Evolutionary conservation across 2,888 invertebrate genomes (phyloP).

Genomic region (Unio pictorum): DNA sequence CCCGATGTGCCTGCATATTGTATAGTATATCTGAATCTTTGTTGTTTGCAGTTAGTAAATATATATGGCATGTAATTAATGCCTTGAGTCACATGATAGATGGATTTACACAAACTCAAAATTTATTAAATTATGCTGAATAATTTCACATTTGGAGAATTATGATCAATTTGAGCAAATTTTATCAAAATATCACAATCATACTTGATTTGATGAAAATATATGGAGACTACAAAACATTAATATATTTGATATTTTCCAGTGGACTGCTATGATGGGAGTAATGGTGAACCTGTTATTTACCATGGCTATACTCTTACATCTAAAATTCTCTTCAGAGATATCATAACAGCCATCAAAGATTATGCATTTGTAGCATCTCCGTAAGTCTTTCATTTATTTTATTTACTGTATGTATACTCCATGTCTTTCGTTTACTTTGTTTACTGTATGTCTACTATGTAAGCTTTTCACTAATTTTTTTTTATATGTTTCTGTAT

Average conservation of each 20-base stretch:
- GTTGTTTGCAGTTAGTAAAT: too few relatives aligned
- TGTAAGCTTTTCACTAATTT: not conserved
- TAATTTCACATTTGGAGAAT: too few relatives aligned
- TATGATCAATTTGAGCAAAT: too few relatives aligned
- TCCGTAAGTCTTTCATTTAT: slow-evolving; percentile 76
- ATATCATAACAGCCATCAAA: slow-evolving; percentile 90
- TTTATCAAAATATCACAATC: too few relatives aligned
- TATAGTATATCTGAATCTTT: too few relatives aligned
- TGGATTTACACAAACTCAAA: too few relatives aligned
- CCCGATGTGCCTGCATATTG: too few relatives aligned
- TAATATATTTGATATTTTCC: slow-evolving; percentile 32
- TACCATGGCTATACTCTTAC: slow-evolving; percentile 87
- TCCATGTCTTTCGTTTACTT: slow-evolving; percentile 47
- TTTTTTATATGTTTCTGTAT: not conserved
- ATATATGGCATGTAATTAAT: too few relatives aligned
- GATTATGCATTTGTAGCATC: slow-evolving; percentile 95
- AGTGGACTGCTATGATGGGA: slow-evolving; percentile 79
- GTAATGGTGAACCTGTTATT: slow-evolving; percentile 75
- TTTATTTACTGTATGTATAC: not conserved
- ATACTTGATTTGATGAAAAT: too few relatives aligned
- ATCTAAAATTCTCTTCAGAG: slow-evolving; percentile 93
- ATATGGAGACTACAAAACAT: too few relatives aligned
- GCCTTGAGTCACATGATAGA: too few relatives aligned
- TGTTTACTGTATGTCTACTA: not conserved
- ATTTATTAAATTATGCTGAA: too few relatives aligned